A percentile compares a stretch with the other conserved stretches of the same genome.
These are phyloP conservation scores for Meghimatium bilineatum DNA, from an alignment of 2,888 invertebrate species.

Conservation along the genomic window DNA sequence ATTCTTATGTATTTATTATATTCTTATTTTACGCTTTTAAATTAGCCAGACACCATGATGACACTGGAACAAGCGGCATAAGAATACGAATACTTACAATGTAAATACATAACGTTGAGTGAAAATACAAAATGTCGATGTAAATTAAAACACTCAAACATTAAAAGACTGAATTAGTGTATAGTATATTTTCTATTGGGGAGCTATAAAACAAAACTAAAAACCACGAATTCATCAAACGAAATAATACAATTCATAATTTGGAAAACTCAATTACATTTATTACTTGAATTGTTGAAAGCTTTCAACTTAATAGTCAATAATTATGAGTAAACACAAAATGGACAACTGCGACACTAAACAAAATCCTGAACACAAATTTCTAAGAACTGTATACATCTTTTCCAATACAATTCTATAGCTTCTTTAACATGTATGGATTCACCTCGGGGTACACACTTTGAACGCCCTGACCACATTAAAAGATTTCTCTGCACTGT, in stretches of 20 bases:
- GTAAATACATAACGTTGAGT: too few species aligned
- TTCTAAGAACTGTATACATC: neutral
- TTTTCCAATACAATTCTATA: neutral
- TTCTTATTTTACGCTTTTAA: too few species aligned
- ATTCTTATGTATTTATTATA: too few species aligned
- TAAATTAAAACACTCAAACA: too few species aligned
- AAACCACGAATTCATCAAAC: neutral
- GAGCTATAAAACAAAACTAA: too few species aligned
- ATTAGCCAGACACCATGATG: too few species aligned
- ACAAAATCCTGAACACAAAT: neutral
- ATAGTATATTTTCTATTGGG: too few species aligned
- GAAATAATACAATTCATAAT: neutral
- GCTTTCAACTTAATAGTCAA: neutral
- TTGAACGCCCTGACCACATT: neutral
- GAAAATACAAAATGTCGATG: too few species aligned
- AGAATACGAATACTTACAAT: too few species aligned
- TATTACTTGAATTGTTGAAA: neutral
- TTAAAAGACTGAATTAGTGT: too few species aligned
- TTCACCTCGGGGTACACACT: neutral
- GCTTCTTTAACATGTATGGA: neutral
- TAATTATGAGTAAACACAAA: neutral
- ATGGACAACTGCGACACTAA: neutral
- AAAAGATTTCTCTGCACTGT: neutral
- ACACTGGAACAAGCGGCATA: too few species aligned
- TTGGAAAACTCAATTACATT: neutral